Percentiles rank a stretch among this genome's conserved stretches.
phyloP scores from a whole-genome alignment of 2,888 invertebrate species.

The Spisula subtruncata region DNA sequence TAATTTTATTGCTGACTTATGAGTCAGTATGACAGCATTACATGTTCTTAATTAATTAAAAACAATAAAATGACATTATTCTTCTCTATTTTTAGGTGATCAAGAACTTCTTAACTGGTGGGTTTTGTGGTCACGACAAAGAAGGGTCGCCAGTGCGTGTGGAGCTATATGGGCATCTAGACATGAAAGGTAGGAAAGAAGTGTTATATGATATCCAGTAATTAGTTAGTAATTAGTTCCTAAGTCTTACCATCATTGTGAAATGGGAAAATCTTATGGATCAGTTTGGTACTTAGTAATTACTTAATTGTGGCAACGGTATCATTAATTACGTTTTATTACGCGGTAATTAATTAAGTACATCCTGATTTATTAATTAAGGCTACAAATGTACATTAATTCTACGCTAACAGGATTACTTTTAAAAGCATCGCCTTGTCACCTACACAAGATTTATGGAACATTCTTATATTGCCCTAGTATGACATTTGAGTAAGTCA shows the following conservation, averaged over 20 bases:
- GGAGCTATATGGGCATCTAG: conserved; percentile 86
- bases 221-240: background rate
- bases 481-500: no score
- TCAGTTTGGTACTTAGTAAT: no score
- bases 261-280: background rate
- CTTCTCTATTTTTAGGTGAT: conserved; percentile 79
- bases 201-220: background rate
- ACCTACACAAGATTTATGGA: no score
- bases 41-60: conserved; percentile 14
- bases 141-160: conserved; percentile 86
- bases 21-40: background rate
- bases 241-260: background rate
- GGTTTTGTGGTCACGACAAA: conserved; percentile 85
- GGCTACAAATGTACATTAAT: no score
- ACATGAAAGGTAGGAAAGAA: conserved; percentile 85
- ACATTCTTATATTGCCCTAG: no score
- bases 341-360: no score
- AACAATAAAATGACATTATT: background rate
- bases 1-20: background rate
- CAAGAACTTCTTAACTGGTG: conserved; percentile 86
- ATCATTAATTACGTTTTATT: no score
- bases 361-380: no score
- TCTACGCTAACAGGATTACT: no score
- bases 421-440: no score
- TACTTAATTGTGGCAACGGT: no score